Evolutionary conservation across 2,797 vertebrate species (phyloP).

Genomic region (Nasua narica): DNA sequence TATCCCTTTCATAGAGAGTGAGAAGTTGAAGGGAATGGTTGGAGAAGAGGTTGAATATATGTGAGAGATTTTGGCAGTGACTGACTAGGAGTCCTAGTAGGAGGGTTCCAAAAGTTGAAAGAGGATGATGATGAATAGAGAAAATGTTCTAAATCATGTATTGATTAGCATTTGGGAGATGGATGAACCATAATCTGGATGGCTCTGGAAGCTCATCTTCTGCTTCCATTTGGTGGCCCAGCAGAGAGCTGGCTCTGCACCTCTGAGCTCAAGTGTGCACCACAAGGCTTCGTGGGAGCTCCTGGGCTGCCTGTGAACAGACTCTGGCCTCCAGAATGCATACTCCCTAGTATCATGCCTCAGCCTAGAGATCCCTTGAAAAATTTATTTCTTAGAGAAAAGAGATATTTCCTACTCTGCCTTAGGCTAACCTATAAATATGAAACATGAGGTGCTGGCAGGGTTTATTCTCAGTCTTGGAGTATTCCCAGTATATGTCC

Average conservation of each 20-base stretch:
- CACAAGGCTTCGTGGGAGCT: neutral
- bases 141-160: neutral
- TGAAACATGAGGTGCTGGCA: neutral
- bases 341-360: neutral
- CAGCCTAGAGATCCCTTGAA: neutral
- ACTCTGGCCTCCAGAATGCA: neutral
- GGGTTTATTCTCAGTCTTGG: neutral
- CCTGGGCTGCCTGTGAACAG: neutral
- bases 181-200: neutral
- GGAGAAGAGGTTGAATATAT: neutral
- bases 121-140: neutral
- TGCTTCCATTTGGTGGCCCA: neutral
- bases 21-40: neutral
- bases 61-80: neutral
- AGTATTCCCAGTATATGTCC: neutral
- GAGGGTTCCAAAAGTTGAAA: neutral
- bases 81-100: neutral
- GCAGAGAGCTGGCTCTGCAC: neutral
- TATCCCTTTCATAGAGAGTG: neutral
- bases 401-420: neutral
- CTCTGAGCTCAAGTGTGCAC: neutral
- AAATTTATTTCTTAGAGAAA: neutral
- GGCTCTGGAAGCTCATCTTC: neutral
- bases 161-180: neutral
- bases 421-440: neutral